Evolutionary conservation across 1,140 invertebrate species (phyloP).

Genomic region (Bombyx mori): ASM3026992v2 NC_085124.1:13141501-13142000

Average conservation of each 20-base stretch:
- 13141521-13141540: slow-evolving; percentile 60
- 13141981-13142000: too few relatives aligned
- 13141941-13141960: too few relatives aligned
- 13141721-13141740: slow-evolving; percentile 29
- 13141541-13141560: slow-evolving; percentile 52
- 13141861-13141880: background rate
- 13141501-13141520: slow-evolving; percentile 73
- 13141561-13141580: slow-evolving; percentile 53
- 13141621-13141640: slow-evolving; percentile 66
- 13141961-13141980: too few relatives aligned
- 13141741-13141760: slow-evolving; percentile 37
- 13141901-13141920: too few relatives aligned
- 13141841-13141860: slow-evolving; percentile 44
- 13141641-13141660: slow-evolving; percentile 64
- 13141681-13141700: slow-evolving; percentile 63
- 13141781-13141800: slow-evolving; percentile 29
- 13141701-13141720: slow-evolving; percentile 58
- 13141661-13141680: slow-evolving; percentile 66
- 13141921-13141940: too few relatives aligned
- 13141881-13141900: too few relatives aligned
- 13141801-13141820: slow-evolving; percentile 34
- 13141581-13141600: slow-evolving; percentile 46
- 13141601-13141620: slow-evolving; percentile 56
- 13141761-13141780: slow-evolving; percentile 41
- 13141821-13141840: slow-evolving; percentile 14